Base-by-base conservation (phyloP, 2,113 vertebrate genomes). In the Ariopsis seemanni region DNA sequence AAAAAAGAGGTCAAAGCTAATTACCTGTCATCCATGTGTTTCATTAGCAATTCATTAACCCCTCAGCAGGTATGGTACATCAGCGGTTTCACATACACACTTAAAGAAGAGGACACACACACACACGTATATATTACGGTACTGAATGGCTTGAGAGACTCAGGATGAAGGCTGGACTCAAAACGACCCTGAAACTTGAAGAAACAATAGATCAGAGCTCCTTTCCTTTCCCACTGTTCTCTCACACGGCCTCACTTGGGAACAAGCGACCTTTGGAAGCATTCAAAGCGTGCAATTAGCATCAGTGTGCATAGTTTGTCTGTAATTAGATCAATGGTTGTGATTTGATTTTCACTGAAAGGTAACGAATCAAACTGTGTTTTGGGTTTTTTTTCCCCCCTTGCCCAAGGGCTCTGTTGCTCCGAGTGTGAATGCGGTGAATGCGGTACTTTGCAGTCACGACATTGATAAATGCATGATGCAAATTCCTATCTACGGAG, bases 21-120 rank as follows among this genome's bases (percentile, higher is more conserved):
- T 90, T 90, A 89, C 82, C 85, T 78, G 79, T 67, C 85, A 87
- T 86, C 87, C 84, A 80, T 85, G 87, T 90, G 89, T 80, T 90
- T 90, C 89, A 90, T 90, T 89, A 90, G 63, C 60, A 87, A 87
- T 55, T 89, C 88, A 90, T 89, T 90, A 90, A 85, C 90, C 90
- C 83, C 85, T 86, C 83, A 1, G 82, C 85, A 87, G 89, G 88
- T 88, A 87, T 52, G 57, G 67, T 69, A 86, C 87, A 27, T 30
- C 17, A 63, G 55, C 74, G 67, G 30, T 14, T 79, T 14, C 48
- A 0, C 30, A 42, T 63, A 80, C 79, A 14, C 50, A 72, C 83
- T 9, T 20, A 25, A 22, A 65, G 20, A 84, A 52, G 14, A 9
- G 52, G 82, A 69, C 22, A 25, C 74, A 62, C 57, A 48, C 58